Evolutionary conservation across 2,888 invertebrate species (phyloP).

Genomic region (Orthosia gracilis): DNA sequence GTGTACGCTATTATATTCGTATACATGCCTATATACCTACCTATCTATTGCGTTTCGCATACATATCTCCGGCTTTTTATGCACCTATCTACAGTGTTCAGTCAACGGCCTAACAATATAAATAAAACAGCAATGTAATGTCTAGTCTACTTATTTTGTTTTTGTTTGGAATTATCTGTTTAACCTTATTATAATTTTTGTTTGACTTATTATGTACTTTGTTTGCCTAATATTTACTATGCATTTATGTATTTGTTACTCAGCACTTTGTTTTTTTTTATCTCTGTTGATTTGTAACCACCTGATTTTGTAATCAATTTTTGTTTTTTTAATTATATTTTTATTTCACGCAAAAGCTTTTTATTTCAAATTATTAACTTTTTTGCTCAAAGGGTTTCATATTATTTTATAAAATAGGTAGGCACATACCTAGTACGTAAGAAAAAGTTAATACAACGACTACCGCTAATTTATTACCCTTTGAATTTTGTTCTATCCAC

Average conservation of each 20-base stretch:
- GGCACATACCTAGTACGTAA: background rate
- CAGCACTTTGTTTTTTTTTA: constrained; percentile 35
- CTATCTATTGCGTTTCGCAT: constrained; percentile 56
- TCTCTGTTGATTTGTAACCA: constrained; percentile 46
- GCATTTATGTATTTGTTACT: constrained; percentile 45
- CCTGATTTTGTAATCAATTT: constrained; percentile 52
- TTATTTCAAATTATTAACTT: constrained; percentile 51
- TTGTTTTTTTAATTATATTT: constrained; percentile 66
- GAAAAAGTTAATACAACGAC: background rate
- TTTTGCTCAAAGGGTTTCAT: constrained; percentile 4
- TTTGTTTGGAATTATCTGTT: constrained; percentile 50
- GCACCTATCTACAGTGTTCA: constrained; percentile 62
- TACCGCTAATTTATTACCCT: background rate
- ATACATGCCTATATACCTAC: constrained; percentile 43
- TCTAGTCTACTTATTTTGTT: constrained; percentile 49
- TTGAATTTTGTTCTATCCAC: background rate
- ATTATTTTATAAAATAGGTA: constrained; percentile 8
- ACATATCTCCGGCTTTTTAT: constrained; percentile 60
- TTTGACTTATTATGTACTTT: constrained; percentile 21
- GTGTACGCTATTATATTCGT: constrained; percentile 58
- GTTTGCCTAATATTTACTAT: constrained; percentile 37
- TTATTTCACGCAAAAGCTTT: constrained; percentile 60
- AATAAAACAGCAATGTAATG: constrained; percentile 54
- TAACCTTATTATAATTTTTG: constrained; percentile 42
- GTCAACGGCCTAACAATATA: constrained; percentile 69